These are phyloP conservation scores for Anguilla anguilla DNA, from an alignment of 2,797 vertebrate genomes.

Conservation along the genomic window DNA sequence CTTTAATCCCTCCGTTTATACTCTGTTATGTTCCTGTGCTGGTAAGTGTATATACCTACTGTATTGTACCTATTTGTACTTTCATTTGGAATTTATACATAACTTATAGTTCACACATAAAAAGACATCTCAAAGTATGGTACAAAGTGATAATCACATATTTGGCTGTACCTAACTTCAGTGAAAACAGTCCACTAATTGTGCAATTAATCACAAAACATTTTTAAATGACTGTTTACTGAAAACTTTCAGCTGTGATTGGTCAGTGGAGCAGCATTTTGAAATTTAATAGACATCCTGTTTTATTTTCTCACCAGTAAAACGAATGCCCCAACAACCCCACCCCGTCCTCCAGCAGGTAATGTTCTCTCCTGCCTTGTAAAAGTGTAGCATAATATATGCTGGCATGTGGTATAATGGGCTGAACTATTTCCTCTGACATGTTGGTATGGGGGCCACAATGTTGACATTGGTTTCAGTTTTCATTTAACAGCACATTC, in stretches of 20 bases:
- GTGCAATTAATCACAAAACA: too few species aligned
- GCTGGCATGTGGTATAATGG: background rate
- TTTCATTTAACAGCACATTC: conserved; percentile 9
- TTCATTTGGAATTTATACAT: background rate
- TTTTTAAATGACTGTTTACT: background rate
- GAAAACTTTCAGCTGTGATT: background rate
- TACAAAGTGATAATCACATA: too few species aligned
- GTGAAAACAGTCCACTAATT: too few species aligned
- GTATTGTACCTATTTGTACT: background rate
- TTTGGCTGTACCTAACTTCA: too few species aligned
- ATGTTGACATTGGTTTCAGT: background rate
- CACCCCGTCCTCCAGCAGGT: background rate
- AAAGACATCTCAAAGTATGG: too few species aligned
- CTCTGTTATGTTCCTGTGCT: background rate
- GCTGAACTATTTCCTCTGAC: background rate
- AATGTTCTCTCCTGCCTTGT: background rate
- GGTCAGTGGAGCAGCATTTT: background rate
- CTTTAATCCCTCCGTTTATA: background rate
- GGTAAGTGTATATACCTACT: background rate
- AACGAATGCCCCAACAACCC: background rate
- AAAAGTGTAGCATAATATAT: background rate
- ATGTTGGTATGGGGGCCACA: background rate
- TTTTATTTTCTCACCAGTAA: background rate
- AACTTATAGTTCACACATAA: background rate
- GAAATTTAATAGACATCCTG: background rate